Conservation (phyloP, 2,888 invertebrate species). For the Piscicola geometra region DNA sequence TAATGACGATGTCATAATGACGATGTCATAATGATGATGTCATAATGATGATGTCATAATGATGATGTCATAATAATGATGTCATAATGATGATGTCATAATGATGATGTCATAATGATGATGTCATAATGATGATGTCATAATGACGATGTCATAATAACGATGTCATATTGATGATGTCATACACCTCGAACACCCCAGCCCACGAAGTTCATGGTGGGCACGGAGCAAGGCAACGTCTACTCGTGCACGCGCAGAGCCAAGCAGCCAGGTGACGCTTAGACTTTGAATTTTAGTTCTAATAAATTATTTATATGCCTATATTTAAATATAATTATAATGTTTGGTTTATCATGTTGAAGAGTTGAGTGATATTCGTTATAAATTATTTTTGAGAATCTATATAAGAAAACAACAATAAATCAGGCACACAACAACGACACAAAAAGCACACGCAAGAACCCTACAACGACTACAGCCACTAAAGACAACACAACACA, state of each 20-base stretch:
- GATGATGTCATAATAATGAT: slow-evolving; percentile 8
- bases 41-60: background rate
- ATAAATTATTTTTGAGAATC: too few species aligned
- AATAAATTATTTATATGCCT: background rate
- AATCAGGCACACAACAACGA: too few species aligned
- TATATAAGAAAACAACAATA: too few species aligned
- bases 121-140: background rate
- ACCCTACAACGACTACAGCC: too few species aligned
- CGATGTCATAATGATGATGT: too few species aligned
- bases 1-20: too few species aligned
- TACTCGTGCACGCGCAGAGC: slow-evolving; percentile 33
- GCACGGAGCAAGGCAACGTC: slow-evolving; percentile 35
- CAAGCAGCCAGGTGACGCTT: slow-evolving; percentile 28
- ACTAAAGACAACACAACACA: too few species aligned
- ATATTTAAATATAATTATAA: background rate
- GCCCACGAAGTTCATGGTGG: slow-evolving; percentile 38
- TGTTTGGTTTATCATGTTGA: background rate
- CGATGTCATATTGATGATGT: background rate
- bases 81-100: slow-evolving; percentile 24
- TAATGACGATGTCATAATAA: background rate
- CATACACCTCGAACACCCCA: background rate
- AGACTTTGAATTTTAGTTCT: too few species aligned
- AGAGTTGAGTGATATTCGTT: background rate
- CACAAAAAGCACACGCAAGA: too few species aligned
- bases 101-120: slow-evolving; percentile 2